phyloP scores from a whole-genome alignment of 2,113 vertebrate species.

The Sialia sialis region DNA sequence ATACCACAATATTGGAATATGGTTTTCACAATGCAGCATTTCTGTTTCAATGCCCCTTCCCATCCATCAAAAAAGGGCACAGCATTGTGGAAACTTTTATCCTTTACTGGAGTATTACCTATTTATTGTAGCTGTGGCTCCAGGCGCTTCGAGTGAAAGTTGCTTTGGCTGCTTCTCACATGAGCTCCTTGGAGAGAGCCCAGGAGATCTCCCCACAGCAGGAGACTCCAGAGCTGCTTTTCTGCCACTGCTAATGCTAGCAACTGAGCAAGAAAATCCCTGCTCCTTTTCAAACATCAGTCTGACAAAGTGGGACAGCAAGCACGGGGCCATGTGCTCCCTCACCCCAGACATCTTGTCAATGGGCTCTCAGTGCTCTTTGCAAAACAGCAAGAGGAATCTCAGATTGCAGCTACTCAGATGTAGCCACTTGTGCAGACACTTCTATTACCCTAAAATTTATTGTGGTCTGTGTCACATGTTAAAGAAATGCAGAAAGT shows the following conservation, averaged over 20 bases:
- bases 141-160: background rate
- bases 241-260: background rate
- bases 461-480: slow-evolving; percentile 16
- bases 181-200: background rate
- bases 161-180: background rate
- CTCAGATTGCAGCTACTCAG: slow-evolving; percentile 15
- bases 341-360: background rate
- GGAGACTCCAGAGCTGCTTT: background rate
- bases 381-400: slow-evolving; percentile 22
- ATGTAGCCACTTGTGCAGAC: slow-evolving; percentile 22
- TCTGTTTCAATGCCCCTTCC: background rate
- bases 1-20: background rate
- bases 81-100: background rate
- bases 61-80: background rate
- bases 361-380: background rate
- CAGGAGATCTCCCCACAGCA: background rate
- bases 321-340: background rate
- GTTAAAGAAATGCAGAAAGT: slow-evolving; percentile 30
- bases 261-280: background rate
- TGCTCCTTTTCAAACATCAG: slow-evolving; percentile 30
- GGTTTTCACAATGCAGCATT: background rate
- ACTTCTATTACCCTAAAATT: slow-evolving; percentile 38
- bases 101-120: background rate
- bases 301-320: background rate
- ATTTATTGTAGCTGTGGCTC: background rate